Evolutionary conservation across 1,140 invertebrate genomes (phyloP).

Genomic region (Brachionus angularis): DNA sequence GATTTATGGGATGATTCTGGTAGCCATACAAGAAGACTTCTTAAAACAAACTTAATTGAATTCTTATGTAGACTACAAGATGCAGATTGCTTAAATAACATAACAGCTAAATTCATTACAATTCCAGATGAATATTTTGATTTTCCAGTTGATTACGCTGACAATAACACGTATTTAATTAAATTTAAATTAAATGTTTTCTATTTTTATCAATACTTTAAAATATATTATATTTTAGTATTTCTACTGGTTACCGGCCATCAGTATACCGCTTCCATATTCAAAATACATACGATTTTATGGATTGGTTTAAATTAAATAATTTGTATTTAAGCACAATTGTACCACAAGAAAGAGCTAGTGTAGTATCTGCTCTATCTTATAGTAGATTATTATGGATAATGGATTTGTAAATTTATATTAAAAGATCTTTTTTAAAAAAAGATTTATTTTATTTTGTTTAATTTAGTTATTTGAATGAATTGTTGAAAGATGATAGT

Average conservation of each 20-base stretch:
- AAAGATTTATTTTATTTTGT: not conserved
- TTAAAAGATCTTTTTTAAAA: not conserved
- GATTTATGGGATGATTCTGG: slow-evolving; percentile 31
- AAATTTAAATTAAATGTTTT: not conserved
- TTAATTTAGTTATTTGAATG: slow-evolving; percentile 9
- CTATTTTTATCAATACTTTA: not conserved
- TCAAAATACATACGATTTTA: slow-evolving; percentile 37
- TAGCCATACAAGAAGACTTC: not conserved
- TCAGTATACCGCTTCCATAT: slow-evolving; percentile 10
- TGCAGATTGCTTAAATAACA: slow-evolving; percentile 16
- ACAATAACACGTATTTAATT: not conserved
- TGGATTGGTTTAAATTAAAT: slow-evolving; percentile 15
- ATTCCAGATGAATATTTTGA: slow-evolving; percentile 5
- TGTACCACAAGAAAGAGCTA: slow-evolving; percentile 32
- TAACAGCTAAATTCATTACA: not conserved
- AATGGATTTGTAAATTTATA: slow-evolving; percentile 14
- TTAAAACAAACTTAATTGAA: slow-evolving; percentile 34
- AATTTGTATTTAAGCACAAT: slow-evolving; percentile 2
- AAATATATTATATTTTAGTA: not conserved
- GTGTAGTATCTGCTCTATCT: slow-evolving; percentile 6
- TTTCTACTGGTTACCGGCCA: not conserved
- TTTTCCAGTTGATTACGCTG: not conserved
- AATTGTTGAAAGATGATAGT: not conserved
- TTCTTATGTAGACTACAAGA: slow-evolving; percentile 33
- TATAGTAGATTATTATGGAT: slow-evolving; percentile 33